Evolutionary conservation across 2,797 vertebrate genomes (phyloP), one percentile per base, ranked within the genome.

Genomic region (Acanthurus lineatus): DNA sequence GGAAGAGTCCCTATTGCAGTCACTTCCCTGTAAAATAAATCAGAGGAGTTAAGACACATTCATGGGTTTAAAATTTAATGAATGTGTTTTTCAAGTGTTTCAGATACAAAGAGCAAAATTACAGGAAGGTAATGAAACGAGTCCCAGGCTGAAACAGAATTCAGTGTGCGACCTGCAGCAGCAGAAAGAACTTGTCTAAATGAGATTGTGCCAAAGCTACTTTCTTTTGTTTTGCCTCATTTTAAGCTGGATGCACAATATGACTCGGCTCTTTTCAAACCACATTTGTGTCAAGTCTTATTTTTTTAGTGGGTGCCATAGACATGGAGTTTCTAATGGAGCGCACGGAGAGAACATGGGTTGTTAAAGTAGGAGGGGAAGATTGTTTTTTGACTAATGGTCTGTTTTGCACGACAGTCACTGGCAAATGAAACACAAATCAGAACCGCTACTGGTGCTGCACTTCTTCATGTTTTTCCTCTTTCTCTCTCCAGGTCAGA

Each of bases 401-500:
- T 53, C 67, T 80, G 35, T 69, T 86, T 84, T 84, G 59, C 40
- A 49, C 75, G 65, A 64, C 67, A 48, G 70, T 67, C 22, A 25
- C 53, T 40, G 61, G 71, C 49, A 69, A 71, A 78, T 44, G 49
- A 20, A 76, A 81, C 52, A 62, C 7, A 64, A 62, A 63, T 68
- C 62, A 63, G 3, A 65, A 69, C 40, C 10, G 66, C 64, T 62
- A 67, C 73, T 67, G 59, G 32, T 25, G 63, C 69, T 56, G 61
- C 52, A 73, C 64, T 32, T 47, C 45, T 20, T 60, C 35, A 19
- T 15, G 40, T 40, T 28, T 54, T 22, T 52, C n/a, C 69, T 17
- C 15, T 51, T 25, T 65, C 28, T 69, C 35, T 28, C 20, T 74
- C 6, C 86, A 91, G 91, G 86, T 89, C 92, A 92, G 74, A 77